Evolutionary conservation across 2,113 vertebrate species (phyloP), one percentile per base, ranked within the genome.

Genomic region (Hydropotes inermis): DNA sequence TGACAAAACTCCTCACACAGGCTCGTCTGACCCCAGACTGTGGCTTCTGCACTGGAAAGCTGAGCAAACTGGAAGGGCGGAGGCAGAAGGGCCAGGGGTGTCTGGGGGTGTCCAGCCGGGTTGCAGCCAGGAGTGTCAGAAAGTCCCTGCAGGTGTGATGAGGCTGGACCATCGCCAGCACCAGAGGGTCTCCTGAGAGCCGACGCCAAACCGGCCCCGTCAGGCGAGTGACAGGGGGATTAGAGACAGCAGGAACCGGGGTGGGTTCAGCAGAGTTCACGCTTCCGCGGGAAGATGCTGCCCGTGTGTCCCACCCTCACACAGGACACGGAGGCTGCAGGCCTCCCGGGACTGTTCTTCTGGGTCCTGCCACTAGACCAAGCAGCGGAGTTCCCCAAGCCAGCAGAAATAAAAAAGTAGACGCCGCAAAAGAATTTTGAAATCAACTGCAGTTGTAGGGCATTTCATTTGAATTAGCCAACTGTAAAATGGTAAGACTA

Each of bases 51-150:
- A 61, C 96, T 97, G 93, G 95, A 93, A 23, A 12, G 95, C 76
- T 83, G 23, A 89, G 94, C 95, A 94, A 97, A 89, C 81, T 43
- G 94, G 97, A 96, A 95, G 90, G 78, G 97, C 96, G 90, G 98
- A 97, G 94, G 86, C 91, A 93, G 94, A 92, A 97, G 83, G 95
- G 45, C 96, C 94, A 92, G 82, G 91, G 98, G 96, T 92, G 85
- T 90, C 93, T 81, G 87, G 88, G 74, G 96, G 97, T 98, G 96
- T 92, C 97, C 97, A 97, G 95, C 97, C 93, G 92, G 97, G 91
- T 78, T 96, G 98, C 50, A 97, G 52, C 96, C 93, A 64, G 70
- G 92, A 83, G 78, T 96, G 97, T 97, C 96, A 97, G 87, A 94
- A 96, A 97, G 96, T 96, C 98, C 95, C 98, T 4, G 94, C 82